phyloP scores from a whole-genome alignment of 2,888 invertebrate genomes.

The Aporophyla lueneburgensis region DNA sequence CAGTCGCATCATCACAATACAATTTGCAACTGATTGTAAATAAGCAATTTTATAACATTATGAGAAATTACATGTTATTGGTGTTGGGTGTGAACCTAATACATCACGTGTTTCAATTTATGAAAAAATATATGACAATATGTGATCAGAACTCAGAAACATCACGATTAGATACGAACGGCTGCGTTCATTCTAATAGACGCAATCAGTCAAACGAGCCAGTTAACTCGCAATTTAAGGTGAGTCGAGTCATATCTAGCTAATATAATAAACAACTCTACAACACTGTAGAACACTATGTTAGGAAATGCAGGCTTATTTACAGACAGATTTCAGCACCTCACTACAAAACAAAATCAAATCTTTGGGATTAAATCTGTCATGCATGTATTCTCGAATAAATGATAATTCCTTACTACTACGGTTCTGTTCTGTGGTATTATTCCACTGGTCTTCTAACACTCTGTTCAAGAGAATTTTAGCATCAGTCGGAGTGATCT shows the following conservation, averaged over 20 bases:
- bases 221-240: not conserved
- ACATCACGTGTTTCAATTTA: constrained; percentile 18
- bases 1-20: constrained; percentile 26
- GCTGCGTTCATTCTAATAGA: not conserved
- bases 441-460: constrained; percentile 68
- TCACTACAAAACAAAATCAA: constrained; percentile 81
- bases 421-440: constrained; percentile 49
- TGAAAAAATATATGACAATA: constrained; percentile 7
- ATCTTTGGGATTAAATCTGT: constrained; percentile 77
- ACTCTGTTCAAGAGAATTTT: constrained; percentile 69
- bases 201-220: constrained; percentile 33
- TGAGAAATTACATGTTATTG: constrained; percentile 17
- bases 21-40: constrained; percentile 14
- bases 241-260: constrained; percentile 9
- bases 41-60: constrained; percentile 19
- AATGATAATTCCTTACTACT: constrained; percentile 70
- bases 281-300: constrained; percentile 26
- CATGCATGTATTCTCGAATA: constrained; percentile 75
- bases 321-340: constrained; percentile 75
- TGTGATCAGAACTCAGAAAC: not conserved
- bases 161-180: constrained; percentile 5
- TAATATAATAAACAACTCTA: constrained; percentile 28
- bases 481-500: constrained; percentile 68
- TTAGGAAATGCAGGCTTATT: constrained; percentile 68
- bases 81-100: not conserved